phyloP scores from a whole-genome alignment of 2,888 invertebrate genomes.

The Cryptosula pallasiana region DNA sequence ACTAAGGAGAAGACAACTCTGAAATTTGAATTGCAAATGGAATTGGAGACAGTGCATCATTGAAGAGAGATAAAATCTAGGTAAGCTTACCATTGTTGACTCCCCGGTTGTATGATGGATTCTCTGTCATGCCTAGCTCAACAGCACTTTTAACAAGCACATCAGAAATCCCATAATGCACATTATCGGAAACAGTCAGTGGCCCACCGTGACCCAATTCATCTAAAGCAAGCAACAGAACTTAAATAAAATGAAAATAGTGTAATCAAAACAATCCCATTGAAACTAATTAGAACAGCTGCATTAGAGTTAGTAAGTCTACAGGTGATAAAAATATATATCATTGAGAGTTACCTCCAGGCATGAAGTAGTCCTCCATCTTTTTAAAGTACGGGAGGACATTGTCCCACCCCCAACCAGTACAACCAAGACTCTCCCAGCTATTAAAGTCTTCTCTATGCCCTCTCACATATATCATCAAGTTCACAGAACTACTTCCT shows the following conservation, averaged over 20 bases:
- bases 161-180: not conserved
- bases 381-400: constrained; percentile 56
- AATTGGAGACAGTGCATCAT: too few species aligned
- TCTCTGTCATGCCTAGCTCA: constrained; percentile 6
- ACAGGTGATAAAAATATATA: not conserved
- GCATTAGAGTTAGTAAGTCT: not conserved
- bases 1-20: too few species aligned
- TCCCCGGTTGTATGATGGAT: constrained; percentile 16
- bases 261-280: not conserved
- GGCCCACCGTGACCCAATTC: constrained; percentile 19
- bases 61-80: too few species aligned
- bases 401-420: constrained; percentile 83
- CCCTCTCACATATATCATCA: constrained; percentile 80
- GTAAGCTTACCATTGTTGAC: constrained; percentile 20
- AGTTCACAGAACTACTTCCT: constrained; percentile 79
- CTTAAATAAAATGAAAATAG: not conserved
- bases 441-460: constrained; percentile 68
- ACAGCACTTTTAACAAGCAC: not conserved
- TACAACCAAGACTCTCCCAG: constrained; percentile 61
- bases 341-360: not conserved
- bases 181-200: not conserved
- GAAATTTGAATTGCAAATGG: too few species aligned
- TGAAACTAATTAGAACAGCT: not conserved
- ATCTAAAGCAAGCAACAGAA: too few species aligned
- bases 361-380: constrained; percentile 21